Base-by-base conservation (phyloP, 2,797 vertebrate genomes). In the Trematomus bernacchii region DNA sequence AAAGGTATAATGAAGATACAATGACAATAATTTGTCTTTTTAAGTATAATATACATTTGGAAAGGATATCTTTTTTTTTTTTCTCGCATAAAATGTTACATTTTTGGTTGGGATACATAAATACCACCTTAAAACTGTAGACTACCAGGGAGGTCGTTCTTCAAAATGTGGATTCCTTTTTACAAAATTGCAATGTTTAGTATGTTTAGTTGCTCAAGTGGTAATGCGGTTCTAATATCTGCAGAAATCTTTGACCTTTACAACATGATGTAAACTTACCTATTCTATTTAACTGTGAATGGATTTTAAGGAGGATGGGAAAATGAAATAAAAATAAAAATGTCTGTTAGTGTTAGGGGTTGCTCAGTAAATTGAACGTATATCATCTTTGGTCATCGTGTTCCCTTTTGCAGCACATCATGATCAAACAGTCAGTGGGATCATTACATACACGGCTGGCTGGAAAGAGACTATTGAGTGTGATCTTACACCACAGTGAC, bases 401-500 rank as follows among this genome's bases (percentile, higher is more conserved):
- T 14, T 3, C 4, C 11, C 33, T 37, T 37, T 9, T 14, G 30
- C 37, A 10, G 59, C 70, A 4, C 50, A 37, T 70, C 11, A 14
- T 11, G 13, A 30, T 51, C 21, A 13, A 53, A 59, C 44, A 6
- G 11, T 53, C 15, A 3, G 8, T 16, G 42, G 68, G 43, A 37
- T 71, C 46, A 46, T 46, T 64, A 4, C 54, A 43, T 4, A 40
- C 58, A 40, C 3, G 55, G 23, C 18, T 46, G 52, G 27, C 18
- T 44, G 27, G 23, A 55, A 13, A 55, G 27, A 37, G 23, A 50
- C 23, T 21, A 59, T 43, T 8, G 59, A 53, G n/a, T 23, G 57
- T 15, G 57, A 80, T 9, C 19, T 14, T 23, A 53, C 73, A 62
- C 37, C 53, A 10, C 1, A 23, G 21, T 53, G 83, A 89, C 50